phyloP scores from a whole-genome alignment of 2,113 vertebrate species.

The Propithecus coquereli region DNA sequence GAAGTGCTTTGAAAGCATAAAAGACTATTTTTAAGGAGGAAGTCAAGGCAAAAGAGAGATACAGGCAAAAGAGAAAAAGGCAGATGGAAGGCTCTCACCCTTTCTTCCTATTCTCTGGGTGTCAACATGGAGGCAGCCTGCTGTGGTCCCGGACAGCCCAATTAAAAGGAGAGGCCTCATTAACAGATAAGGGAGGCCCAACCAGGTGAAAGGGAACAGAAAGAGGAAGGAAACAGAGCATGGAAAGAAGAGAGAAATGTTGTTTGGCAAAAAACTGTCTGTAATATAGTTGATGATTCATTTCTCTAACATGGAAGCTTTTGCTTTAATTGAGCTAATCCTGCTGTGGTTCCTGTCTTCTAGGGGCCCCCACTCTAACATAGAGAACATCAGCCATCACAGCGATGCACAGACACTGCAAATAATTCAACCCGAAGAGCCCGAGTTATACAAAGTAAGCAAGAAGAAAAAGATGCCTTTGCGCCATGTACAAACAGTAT shows the following conservation, averaged over 20 bases:
- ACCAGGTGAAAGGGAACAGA: neutral
- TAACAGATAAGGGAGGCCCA: neutral
- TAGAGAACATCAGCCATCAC: neutral
- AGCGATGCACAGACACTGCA: neutral
- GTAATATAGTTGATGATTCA: neutral
- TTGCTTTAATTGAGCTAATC: neutral
- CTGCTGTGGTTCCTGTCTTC: neutral
- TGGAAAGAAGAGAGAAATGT: neutral
- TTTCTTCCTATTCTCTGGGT: neutral
- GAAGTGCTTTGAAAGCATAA: neutral
- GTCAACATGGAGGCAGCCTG: neutral
- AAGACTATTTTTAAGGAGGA: neutral
- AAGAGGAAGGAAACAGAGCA: neutral
- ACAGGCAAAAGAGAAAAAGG: neutral
- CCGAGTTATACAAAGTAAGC: neutral
- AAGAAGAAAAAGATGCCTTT: neutral
- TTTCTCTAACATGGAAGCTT: neutral
- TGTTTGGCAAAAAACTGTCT: neutral
- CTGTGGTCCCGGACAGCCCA: neutral
- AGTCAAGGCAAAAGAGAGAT: neutral
- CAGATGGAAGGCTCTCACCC: neutral
- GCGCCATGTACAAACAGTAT: fast-evolving
- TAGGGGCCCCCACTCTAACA: neutral
- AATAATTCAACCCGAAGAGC: neutral
- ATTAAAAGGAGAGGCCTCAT: neutral